Conservation (phyloP, 2,797 vertebrate genomes). For the Erethizon dorsatum region DNA sequence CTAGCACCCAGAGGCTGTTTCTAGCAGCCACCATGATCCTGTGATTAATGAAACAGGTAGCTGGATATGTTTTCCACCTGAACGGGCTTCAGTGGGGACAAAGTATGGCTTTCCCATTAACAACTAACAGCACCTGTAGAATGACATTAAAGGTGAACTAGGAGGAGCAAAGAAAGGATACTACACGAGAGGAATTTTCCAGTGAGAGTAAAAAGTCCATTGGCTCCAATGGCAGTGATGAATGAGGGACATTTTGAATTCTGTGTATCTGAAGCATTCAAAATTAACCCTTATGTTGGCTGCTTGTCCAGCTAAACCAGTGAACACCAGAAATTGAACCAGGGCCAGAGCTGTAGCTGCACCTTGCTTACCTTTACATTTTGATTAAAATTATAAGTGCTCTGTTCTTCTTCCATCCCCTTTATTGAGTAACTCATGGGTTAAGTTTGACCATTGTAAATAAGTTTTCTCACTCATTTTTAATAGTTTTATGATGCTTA, state of each 20-base stretch:
- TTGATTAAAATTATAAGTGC: neutral
- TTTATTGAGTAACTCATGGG: neutral
- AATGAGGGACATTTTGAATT: neutral
- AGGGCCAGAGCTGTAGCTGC: accelerated
- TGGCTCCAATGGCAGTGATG: neutral
- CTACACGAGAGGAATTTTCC: neutral
- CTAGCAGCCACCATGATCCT: neutral
- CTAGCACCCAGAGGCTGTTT: neutral
- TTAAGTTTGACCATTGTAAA: neutral
- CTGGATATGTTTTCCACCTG: neutral
- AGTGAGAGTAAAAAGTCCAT: neutral
- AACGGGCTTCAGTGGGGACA: accelerated
- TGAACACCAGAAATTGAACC: too few species aligned
- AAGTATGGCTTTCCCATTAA: neutral
- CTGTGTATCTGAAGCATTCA: neutral
- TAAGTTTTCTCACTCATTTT: neutral
- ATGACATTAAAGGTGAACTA: neutral
- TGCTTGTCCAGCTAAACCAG: neutral
- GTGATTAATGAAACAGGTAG: neutral
- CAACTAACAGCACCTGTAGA: neutral
- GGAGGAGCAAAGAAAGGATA: neutral
- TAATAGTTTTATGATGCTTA: neutral
- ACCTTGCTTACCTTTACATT: neutral
- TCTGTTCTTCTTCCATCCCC: neutral
- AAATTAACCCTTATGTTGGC: neutral